Base-by-base conservation (phyloP, 2,888 invertebrate species). In the Prenolepis imparis region DNA sequence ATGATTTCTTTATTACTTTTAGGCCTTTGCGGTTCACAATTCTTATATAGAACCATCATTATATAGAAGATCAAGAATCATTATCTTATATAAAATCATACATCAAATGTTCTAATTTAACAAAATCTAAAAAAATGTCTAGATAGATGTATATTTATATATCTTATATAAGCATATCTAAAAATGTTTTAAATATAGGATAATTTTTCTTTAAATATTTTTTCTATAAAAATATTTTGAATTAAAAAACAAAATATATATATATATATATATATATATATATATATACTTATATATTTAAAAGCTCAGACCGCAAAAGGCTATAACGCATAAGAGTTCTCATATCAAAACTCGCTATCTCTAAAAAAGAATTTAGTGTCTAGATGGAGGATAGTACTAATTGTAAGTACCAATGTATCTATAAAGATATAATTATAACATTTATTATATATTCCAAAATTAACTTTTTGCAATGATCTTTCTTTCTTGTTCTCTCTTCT, bases 1-100 rank as follows among this genome's bases (percentile, higher is more conserved):
- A 75, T 63, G 52, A 75, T 63, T 77, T 82, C 21, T 61, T 72
- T 55, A 41, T 48, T 74, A 52, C 6, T 12, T 32, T 48, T 48
- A 64, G 4, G 24, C 36, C 1, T 74, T 75, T 75, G 36, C 18
- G 36, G 36, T 75, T 36, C 63, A 48, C 18, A 41, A 64, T 52
- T 2, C 4, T 52, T 52, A 61, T 18, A 64, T 48, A 32, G 9
- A 52, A 36, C n/a, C 21, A 74, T 12, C 64, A n/a, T n/a, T n/a
- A n/a, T n/a, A n/a, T n/a, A n/a, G n/a, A n/a, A n/a, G n/a, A n/a
- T n/a, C n/a, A n/a, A n/a, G n/a, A n/a, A n/a, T n/a, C n/a, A n/a
- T n/a, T n/a, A n/a, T 2, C 4, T 52, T 52, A 61, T 18, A 64
- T 48, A 32, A 6, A 52, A 36, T 32, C 21, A 74, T 18, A 63